Percentiles rank a stretch among this genome's conserved stretches.
phyloP scores from a whole-genome alignment of 2,113 vertebrate genomes.

The Salvator merianae region DNA sequence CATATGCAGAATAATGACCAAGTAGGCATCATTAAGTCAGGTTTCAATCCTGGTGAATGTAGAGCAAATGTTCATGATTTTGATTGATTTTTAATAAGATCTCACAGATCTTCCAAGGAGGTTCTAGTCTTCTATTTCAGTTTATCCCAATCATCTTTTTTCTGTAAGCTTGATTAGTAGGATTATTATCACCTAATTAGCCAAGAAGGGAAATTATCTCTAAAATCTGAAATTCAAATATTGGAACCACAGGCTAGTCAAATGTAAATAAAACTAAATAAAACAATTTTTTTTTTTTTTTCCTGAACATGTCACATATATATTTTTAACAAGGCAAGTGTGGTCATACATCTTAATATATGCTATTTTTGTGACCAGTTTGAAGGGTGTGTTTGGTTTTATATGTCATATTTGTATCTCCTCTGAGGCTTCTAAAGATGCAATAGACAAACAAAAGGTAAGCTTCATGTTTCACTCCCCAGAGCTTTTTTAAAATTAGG shows the following conservation, averaged over 20 bases:
- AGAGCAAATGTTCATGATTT: no score
- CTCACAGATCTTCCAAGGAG: no score
- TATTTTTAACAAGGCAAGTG: not conserved
- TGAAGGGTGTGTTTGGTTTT: not conserved
- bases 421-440: no score
- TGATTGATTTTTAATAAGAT: no score
- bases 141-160: not conserved
- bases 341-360: not conserved
- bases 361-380: not conserved
- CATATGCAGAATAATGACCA: no score
- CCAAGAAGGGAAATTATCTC: not conserved
- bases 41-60: no score
- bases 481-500: no score
- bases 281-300: not conserved
- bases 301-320: not conserved
- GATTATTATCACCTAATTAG: not conserved
- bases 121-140: not conserved
- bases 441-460: no score
- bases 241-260: not conserved
- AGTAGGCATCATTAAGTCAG: no score
- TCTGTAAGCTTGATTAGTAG: not conserved
- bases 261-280: not conserved
- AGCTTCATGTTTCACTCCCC: no score
- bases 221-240: not conserved
- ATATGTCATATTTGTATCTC: not conserved